Conservation (phyloP, 2,888 invertebrate genomes). For the Pseudococcus jackbeardsleyi region DNA sequence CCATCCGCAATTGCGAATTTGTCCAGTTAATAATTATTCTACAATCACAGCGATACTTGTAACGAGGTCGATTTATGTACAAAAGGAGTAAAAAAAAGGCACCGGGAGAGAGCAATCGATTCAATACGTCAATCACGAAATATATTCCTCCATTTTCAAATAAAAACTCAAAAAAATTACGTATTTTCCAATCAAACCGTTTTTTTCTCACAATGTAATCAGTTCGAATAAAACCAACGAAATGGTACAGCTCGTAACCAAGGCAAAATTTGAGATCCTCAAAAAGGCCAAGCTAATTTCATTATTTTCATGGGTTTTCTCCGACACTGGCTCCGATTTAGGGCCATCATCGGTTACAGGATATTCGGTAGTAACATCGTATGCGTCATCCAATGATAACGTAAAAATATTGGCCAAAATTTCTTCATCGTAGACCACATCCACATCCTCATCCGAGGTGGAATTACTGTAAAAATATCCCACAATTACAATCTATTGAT, state of each 20-base stretch:
- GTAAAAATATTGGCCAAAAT: background rate
- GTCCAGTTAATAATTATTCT: background rate
- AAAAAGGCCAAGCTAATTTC: background rate
- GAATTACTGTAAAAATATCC: conserved; percentile 53
- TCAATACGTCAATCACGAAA: background rate
- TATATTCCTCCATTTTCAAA: background rate
- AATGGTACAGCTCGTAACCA: background rate
- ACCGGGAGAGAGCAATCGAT: background rate
- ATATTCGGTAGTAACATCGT: conserved; percentile 8
- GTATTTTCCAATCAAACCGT: background rate
- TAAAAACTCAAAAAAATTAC: background rate
- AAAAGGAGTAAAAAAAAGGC: background rate
- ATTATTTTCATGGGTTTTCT: background rate
- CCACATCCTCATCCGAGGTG: conserved; percentile 4
- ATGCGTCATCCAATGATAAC: background rate
- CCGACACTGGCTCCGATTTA: background rate
- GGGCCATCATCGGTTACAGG: background rate
- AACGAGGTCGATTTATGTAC: background rate
- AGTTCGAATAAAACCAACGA: background rate
- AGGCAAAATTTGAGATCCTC: background rate
- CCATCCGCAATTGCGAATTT: background rate
- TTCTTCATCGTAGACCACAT: background rate
- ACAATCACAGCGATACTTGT: conserved; percentile 27
- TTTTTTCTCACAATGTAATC: background rate
- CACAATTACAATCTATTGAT: background rate